Percentiles rank a stretch among this genome's conserved stretches.
Evolutionary conservation across 2,797 vertebrate genomes (phyloP).

Genomic region (Sylvilagus floridanus): DNA sequence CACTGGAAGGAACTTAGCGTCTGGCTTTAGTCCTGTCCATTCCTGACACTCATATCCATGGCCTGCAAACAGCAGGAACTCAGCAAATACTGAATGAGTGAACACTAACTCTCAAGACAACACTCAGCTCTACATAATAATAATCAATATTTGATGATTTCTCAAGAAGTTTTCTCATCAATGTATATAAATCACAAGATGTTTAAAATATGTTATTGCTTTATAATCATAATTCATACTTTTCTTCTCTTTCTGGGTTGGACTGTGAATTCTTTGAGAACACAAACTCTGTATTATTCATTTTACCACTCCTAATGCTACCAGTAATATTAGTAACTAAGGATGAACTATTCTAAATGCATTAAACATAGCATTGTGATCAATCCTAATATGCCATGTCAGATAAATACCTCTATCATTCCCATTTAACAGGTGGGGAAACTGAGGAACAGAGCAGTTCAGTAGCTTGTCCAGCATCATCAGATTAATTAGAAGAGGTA

Average conservation of each 20-base stretch:
- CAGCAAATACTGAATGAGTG: neutral
- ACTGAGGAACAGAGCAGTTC: neutral
- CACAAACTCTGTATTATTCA: neutral
- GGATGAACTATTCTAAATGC: neutral
- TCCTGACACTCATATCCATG: neutral
- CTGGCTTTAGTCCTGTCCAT: neutral
- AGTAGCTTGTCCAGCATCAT: neutral
- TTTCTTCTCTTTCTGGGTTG: constrained; percentile 33
- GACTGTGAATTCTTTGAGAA: constrained; percentile 22
- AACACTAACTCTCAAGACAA: neutral
- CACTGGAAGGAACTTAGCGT: neutral
- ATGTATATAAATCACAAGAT: constrained; percentile 31
- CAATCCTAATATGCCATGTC: neutral
- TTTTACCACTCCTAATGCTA: neutral
- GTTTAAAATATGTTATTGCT: constrained; percentile 45
- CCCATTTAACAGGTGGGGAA: neutral
- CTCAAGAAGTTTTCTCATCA: constrained; percentile 27
- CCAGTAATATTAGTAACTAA: neutral
- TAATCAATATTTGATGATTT: neutral
- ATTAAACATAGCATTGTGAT: neutral
- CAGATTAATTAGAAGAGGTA: neutral
- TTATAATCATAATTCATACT: constrained; percentile 32
- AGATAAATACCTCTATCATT: neutral
- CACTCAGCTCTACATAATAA: neutral
- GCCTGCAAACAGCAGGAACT: no score